Evolutionary conservation across 1,140 invertebrate genomes (phyloP), one percentile per base, ranked within the genome.

Genomic region (Nymphalis io): DNA sequence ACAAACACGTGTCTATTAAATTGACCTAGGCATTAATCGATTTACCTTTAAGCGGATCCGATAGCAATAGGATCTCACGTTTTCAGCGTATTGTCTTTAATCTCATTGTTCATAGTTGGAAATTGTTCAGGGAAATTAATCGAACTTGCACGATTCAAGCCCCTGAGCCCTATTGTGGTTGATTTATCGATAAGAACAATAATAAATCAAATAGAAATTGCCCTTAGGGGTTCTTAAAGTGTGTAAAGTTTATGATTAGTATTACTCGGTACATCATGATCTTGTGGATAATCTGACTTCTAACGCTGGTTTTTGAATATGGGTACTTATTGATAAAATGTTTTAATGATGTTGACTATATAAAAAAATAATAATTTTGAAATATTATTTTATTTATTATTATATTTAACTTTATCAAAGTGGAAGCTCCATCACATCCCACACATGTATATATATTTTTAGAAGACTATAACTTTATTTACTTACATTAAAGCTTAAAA

Each of bases 151-250:
- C 79, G 81, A 75, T 77, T 73, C 64, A 72, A 76, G 76, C 83
- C 86, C 83, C 61, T 68, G 83, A 84, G 85, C 83, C 81, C 87
- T 89, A 89, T 90, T 90, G 88, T 89, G 78, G 80, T 75, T 87
- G 87, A 90, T 89, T 90, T 90, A 90, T 89, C 80, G 78, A 76
- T 79, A 88, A 90, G 86, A 87, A 89, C 87, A 89, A 85, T 89
- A 83, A 90, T 91, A 91, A 89, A 91, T 91, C 88, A 91, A 87
- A 89, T 82, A 75, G 81, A 81, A 87, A 87, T 88, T 85, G 86
- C 80, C 68, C 79, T 76, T 61, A 75, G 38, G 67, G 60, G 67
- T 62, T 63, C 51, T 44, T 53, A 55, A 42, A 62, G 51, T 53
- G 48, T 61, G 46, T 21, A 20, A 60, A 67, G 64, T 68, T 68